These are phyloP conservation scores for Nemotelus pantherinus DNA, from an alignment of 2,888 invertebrate species.

Conservation along the genomic window DNA sequence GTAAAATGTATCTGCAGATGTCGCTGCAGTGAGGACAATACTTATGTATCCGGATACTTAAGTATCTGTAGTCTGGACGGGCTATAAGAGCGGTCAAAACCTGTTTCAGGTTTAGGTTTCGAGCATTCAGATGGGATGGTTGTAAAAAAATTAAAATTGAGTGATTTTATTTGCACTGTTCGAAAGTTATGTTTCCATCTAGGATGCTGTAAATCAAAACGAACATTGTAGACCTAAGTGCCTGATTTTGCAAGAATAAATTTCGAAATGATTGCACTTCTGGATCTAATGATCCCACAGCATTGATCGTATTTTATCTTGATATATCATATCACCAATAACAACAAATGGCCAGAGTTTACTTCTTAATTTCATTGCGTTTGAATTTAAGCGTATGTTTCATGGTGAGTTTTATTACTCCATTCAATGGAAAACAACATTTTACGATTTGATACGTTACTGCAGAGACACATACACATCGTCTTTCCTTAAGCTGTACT, in stretches of 20 bases:
- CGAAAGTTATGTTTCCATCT: no score
- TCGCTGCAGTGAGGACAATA: no score
- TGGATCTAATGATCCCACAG: not conserved
- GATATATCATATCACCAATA: no score
- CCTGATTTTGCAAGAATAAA: not conserved
- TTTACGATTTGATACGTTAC: conserved; percentile 9
- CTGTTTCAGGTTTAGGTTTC: no score
- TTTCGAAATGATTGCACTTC: not conserved
- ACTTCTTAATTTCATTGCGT: not conserved
- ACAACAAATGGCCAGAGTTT: not conserved
- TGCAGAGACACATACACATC: not conserved
- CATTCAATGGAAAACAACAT: conserved; percentile 16
- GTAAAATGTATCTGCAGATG: no score
- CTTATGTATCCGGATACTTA: no score
- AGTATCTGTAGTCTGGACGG: no score
- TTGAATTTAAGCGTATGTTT: not conserved
- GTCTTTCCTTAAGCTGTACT: not conserved
- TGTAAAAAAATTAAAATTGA: not conserved
- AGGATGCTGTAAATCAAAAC: no score
- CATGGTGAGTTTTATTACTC: conserved; percentile 14
- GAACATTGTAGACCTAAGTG: not conserved
- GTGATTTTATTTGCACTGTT: no score
- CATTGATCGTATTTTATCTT: not conserved
- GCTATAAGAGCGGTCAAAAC: no score
- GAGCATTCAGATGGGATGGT: not conserved